phyloP scores from a whole-genome alignment of 2,888 invertebrate species.

The Brachyopa scutellaris region DNA sequence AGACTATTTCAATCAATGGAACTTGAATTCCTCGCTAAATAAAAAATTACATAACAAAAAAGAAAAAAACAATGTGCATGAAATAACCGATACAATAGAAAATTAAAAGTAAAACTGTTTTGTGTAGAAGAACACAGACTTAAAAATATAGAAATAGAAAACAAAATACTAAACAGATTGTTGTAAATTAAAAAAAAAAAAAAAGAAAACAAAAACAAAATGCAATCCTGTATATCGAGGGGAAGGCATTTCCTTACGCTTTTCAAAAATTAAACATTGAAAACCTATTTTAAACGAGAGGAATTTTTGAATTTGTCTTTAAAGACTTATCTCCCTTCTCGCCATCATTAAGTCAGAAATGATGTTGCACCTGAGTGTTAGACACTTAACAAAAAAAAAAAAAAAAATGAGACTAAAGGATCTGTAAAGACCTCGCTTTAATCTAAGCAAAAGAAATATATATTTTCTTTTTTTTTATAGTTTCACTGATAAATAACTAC shows the following conservation, averaged over 20 bases:
- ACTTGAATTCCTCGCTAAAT: constrained; percentile 69
- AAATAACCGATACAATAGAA: not conserved
- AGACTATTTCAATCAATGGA: constrained; percentile 37
- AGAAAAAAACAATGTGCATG: constrained; percentile 37
- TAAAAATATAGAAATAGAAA: constrained; percentile 3
- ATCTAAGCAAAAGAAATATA: constrained; percentile 34
- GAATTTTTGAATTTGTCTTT: not conserved
- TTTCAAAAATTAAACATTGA: constrained; percentile 52
- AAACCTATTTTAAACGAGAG: constrained; percentile 20
- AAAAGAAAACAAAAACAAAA: constrained; percentile 46
- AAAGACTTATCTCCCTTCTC: not conserved
- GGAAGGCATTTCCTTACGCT: constrained; percentile 78
- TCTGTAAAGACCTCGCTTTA: constrained; percentile 71
- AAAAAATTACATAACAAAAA: constrained; percentile 26
- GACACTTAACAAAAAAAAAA: not conserved
- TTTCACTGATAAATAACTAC: constrained; percentile 46
- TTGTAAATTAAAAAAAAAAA: constrained; percentile 3
- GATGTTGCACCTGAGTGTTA: constrained; percentile 49
- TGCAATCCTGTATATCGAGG: constrained; percentile 75
- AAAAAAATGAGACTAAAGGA: constrained; percentile 46
- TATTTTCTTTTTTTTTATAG: constrained; percentile 15
- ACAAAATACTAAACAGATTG: not conserved
- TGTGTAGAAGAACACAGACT: no score
- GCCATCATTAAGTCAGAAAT: constrained; percentile 56
- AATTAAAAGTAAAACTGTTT: constrained; percentile 4